Base-by-base conservation (phyloP, 2,797 vertebrate species). In the Sebastes diaconus region DNA sequence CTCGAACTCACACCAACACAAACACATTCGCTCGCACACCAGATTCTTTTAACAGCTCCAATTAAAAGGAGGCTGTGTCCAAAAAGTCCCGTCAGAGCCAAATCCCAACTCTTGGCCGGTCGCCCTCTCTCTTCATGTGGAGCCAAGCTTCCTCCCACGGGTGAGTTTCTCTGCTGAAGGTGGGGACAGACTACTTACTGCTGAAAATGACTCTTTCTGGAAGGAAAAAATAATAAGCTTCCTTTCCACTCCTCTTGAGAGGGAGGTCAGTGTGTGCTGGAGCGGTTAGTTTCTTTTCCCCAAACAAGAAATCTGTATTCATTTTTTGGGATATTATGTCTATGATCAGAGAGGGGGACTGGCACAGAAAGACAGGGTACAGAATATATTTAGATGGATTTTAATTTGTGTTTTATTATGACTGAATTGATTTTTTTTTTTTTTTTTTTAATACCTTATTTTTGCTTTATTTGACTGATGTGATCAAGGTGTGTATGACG, bases 31-130 rank as follows among this genome's bases (percentile, higher is more conserved):
- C 75, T 75, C 60, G 22, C 81, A 79, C 75, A 54, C 85, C 30
- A 79, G 71, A 75, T 73, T 88, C 77, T 82, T 87, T 83, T 73
- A 90, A 88, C 84, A 81, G 86, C 85, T 86, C 75, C 86, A 88
- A 85, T 92, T 89, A 88, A 87, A 74, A 68, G 6, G 61, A 74
- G 70, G 24, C 71, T 29, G 76, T 16, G 72, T 81, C 82, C 64
- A 81, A 81, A 58, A 72, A 75, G 71, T 75, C 58, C 71, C 2
- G 52, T 77, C 77, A 46, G 42, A 81, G 83, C 60, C 72, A 85
- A 91, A 92, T 80, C 79, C 80, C 42, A 58, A 27, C 54, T 73
- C 73, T 77, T 86, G 90, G 82, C 83, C 8, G 5, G 16, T 29
- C 77, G 83, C 81, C 82, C 58, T 64, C 30, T 73, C 68, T 59